Conservation (phyloP, 2,797 vertebrate genomes). For the Microctenopoma steveboyesi region DNA sequence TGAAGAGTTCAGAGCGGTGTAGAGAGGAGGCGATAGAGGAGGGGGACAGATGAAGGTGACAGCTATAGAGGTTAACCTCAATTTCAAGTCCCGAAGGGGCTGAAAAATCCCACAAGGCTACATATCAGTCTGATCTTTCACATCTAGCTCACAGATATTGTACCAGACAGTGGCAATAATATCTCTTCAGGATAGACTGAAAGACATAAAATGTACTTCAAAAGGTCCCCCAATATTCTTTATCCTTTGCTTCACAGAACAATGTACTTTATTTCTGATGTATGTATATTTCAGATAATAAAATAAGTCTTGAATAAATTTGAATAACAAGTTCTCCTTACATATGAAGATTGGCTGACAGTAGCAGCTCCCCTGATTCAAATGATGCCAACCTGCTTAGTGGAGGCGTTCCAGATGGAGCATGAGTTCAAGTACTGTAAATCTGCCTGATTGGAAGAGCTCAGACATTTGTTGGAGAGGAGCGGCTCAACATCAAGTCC, state of each 20-base stretch:
- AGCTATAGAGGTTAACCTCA: conserved; percentile 79
- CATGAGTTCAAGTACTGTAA: conserved; percentile 68
- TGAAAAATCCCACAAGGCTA: conserved; percentile 64
- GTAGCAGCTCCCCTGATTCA: conserved; percentile 64
- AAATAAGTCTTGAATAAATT: conserved; percentile 62
- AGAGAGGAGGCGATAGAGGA: conserved; percentile 27
- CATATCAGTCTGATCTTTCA: conserved; percentile 76
- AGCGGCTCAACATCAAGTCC: conserved; percentile 26
- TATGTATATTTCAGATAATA: conserved; percentile 50
- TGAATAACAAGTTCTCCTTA: conserved; percentile 55
- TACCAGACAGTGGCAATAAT: conserved; percentile 74
- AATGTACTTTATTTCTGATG: conserved; percentile 30
- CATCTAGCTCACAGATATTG: conserved; percentile 77
- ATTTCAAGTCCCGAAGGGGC: conserved; percentile 68
- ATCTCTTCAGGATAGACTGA: conserved; percentile 70
- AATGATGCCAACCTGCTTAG: conserved; percentile 76
- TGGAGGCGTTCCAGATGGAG: conserved; percentile 74
- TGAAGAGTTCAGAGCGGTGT: conserved; percentile 47
- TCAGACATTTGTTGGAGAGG: conserved; percentile 45
- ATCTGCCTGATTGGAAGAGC: conserved; percentile 68
- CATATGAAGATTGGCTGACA: conserved; percentile 60
- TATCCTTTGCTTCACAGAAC: conserved; percentile 32
- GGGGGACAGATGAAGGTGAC: conserved; percentile 79
- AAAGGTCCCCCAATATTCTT: conserved; percentile 37
- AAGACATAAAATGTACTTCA: conserved; percentile 63